Evolutionary conservation across 1,140 invertebrate species (phyloP).

Genomic region (Arctopsyche grandis): DNA sequence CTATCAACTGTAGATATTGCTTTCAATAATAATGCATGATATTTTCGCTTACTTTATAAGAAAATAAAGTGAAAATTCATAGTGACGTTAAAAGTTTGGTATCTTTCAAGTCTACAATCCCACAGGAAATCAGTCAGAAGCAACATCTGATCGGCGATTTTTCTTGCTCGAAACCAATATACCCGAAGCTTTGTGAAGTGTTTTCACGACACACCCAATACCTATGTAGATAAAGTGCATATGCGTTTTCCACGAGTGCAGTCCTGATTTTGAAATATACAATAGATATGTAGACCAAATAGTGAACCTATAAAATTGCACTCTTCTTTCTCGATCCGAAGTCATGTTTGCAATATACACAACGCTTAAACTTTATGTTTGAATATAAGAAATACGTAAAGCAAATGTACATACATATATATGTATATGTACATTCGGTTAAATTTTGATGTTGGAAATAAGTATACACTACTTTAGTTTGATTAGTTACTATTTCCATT

Average conservation of each 20-base stretch:
- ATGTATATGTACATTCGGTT: too few relatives aligned
- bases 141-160: background rate
- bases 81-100: background rate
- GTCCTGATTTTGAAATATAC: background rate
- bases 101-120: conserved; percentile 1
- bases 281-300: too few relatives aligned
- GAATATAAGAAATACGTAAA: too few relatives aligned
- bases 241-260: conserved; percentile 5
- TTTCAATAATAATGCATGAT: too few relatives aligned
- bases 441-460: too few relatives aligned
- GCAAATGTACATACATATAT: too few relatives aligned
- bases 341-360: background rate
- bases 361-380: too few relatives aligned
- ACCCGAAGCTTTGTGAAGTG: conserved; percentile 20
- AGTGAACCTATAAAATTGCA: background rate
- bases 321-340: background rate
- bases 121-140: conserved; percentile 27
- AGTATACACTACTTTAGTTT: too few relatives aligned
- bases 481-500: too few relatives aligned
- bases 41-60: too few relatives aligned
- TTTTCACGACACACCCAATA: conserved; percentile 6
- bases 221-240: background rate
- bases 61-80: background rate
- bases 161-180: conserved; percentile 12
- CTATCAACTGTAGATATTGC: background rate